Conservation (phyloP, 2,888 invertebrate genomes). For the Venusia cambrica region DNA sequence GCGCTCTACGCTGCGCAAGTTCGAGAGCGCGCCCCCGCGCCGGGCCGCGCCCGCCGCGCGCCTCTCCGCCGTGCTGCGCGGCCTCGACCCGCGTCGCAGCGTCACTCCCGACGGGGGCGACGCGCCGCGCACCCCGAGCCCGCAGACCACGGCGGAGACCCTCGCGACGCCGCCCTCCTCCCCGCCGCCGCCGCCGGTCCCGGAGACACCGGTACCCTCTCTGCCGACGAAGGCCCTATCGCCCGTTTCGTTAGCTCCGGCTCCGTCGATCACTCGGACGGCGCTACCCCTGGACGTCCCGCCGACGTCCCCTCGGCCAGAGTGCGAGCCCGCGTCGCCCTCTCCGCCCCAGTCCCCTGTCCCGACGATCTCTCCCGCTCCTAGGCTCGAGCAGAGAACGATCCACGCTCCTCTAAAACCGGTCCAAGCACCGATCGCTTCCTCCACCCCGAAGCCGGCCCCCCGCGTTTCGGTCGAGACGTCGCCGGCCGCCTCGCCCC, state of each 20-base stretch:
- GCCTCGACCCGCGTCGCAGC: slow-evolving; percentile 54
- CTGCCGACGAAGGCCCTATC: too few relatives aligned
- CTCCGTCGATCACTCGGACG: too few relatives aligned
- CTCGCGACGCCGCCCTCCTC: slow-evolving; percentile 75
- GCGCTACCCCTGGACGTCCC: too few relatives aligned
- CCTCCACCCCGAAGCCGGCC: slow-evolving; percentile 67
- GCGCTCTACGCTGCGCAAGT: slow-evolving; percentile 90
- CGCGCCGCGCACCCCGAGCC: slow-evolving; percentile 32
- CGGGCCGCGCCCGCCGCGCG: slow-evolving; percentile 76
- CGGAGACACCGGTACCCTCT: too few relatives aligned
- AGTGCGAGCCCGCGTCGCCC: slow-evolving; percentile 35
- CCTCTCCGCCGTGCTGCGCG: slow-evolving; percentile 61
- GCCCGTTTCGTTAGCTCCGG: too few relatives aligned
- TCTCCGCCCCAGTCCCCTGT: slow-evolving; percentile 39
- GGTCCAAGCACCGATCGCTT: slow-evolving; percentile 50
- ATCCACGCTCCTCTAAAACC: slow-evolving; percentile 29
- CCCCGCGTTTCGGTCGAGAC: slow-evolving; percentile 36
- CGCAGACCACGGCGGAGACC: slow-evolving; percentile 56
- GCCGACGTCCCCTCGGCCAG: slow-evolving; percentile 15
- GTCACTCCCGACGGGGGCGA: slow-evolving; percentile 57
- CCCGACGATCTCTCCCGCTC: not conserved
- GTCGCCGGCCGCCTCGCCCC: slow-evolving; percentile 37
- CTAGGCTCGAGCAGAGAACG: slow-evolving; percentile 34
- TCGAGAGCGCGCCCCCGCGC: slow-evolving; percentile 85
- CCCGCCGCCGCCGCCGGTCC: slow-evolving; percentile 83